Conservation (phyloP, 2,113 vertebrate genomes). For the Scartelaos histophorus region DNA sequence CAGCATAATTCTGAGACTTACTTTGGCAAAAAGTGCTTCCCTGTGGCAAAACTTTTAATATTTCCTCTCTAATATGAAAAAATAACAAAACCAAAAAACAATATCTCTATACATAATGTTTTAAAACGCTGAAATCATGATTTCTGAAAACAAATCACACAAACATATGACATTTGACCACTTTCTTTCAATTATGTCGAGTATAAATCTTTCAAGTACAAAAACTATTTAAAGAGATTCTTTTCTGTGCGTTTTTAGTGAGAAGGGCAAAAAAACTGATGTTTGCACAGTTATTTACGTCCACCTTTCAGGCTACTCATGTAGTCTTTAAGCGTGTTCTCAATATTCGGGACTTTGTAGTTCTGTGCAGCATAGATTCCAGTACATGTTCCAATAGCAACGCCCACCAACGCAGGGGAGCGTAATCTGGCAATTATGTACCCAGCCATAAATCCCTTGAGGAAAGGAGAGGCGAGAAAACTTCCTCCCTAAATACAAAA, state of each 20-base stretch:
- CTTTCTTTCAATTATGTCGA: conserved; percentile 4
- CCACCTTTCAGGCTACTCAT: conserved; percentile 82
- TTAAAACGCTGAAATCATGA: background rate
- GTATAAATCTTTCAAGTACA: background rate
- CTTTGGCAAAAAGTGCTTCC: conserved; percentile 20
- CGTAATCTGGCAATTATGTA: conserved; percentile 89
- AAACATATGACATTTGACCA: background rate
- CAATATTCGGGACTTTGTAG: conserved; percentile 86
- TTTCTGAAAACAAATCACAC: background rate
- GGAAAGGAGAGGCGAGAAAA: conserved; percentile 87
- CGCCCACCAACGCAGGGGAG: conserved; percentile 86
- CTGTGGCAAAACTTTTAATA: background rate
- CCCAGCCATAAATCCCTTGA: conserved; percentile 92
- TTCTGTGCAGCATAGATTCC: conserved; percentile 88
- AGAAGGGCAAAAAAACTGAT: background rate
- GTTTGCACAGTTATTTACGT: conserved; percentile 66
- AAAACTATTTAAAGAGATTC: background rate
- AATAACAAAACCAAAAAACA: background rate
- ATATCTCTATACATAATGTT: background rate
- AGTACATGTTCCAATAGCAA: conserved; percentile 84
- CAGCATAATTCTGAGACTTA: conserved; percentile 13
- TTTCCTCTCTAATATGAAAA: background rate
- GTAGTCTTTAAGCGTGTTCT: conserved; percentile 86
- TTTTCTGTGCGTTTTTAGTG: background rate
- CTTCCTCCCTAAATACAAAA: conserved; percentile 81